phyloP scores from a whole-genome alignment of 2,888 invertebrate species.

The Thymelicus acteon region DNA sequence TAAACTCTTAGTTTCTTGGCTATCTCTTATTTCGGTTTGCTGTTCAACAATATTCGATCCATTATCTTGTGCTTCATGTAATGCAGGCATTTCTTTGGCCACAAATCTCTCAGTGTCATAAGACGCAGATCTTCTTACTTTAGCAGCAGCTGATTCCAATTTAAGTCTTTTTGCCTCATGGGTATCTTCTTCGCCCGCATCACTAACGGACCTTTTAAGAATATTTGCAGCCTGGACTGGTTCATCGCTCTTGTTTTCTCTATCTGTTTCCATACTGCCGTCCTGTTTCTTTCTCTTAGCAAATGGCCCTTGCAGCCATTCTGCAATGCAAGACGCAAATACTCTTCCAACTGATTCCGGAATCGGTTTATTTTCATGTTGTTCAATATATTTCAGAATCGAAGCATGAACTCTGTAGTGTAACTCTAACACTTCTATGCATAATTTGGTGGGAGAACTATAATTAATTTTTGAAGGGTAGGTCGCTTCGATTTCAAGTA shows the following conservation, averaged over 20 bases:
- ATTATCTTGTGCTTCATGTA: constrained; percentile 39
- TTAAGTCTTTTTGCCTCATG: constrained; percentile 71
- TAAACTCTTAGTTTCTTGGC: constrained; percentile 21
- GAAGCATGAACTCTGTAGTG: constrained; percentile 94
- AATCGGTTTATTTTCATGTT: constrained; percentile 89
- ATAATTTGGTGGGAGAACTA: constrained; percentile 91
- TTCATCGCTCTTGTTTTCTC: constrained; percentile 54
- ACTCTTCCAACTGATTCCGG: constrained; percentile 85
- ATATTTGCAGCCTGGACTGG: constrained; percentile 77
- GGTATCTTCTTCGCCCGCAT: constrained; percentile 76
- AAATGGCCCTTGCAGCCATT: constrained; percentile 76
- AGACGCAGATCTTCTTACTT: constrained; percentile 75
- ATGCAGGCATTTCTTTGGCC: constrained; percentile 47
- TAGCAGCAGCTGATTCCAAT: constrained; percentile 74
- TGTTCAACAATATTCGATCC: constrained; percentile 42
- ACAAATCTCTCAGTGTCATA: constrained; percentile 71
- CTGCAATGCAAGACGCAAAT: constrained; percentile 84
- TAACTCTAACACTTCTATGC: constrained; percentile 95
- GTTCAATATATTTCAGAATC: constrained; percentile 93
- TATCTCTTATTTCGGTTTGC: constrained; percentile 43
- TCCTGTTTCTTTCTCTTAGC: constrained; percentile 68
- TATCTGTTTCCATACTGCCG: constrained; percentile 53
- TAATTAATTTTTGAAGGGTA: constrained; percentile 95
- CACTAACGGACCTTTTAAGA: constrained; percentile 76
- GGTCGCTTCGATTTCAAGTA: constrained; percentile 91